Evolutionary conservation across 2,797 vertebrate species (phyloP).

Genomic region (Gallinago stenura): DNA sequence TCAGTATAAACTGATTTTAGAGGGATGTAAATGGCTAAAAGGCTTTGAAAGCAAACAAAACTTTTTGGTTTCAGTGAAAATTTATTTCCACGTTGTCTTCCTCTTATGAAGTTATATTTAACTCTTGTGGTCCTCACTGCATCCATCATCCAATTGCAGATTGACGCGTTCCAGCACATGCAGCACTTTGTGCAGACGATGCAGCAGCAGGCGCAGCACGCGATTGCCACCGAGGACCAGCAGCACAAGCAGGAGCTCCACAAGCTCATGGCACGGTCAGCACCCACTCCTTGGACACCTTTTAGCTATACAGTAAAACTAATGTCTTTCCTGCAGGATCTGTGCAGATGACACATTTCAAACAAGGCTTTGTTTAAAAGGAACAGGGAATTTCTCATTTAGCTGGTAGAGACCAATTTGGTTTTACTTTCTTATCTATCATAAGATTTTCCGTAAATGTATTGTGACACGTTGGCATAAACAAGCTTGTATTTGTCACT

Average conservation of each 20-base stretch:
- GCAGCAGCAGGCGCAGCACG: conserved; percentile 96
- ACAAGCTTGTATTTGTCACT: not conserved
- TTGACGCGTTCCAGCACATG: conserved; percentile 98
- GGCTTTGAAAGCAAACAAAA: not conserved
- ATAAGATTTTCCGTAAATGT: not conserved
- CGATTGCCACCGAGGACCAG: conserved; percentile 93
- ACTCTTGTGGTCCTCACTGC: not conserved
- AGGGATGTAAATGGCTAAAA: not conserved
- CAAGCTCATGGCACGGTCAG: conserved; percentile 98
- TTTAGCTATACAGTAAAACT: not conserved
- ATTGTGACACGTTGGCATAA: not conserved
- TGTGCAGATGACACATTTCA: not conserved
- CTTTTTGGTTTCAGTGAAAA: not conserved
- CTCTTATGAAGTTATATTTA: not conserved
- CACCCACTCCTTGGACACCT: too few relatives aligned
- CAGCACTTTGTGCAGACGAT: conserved; percentile 97
- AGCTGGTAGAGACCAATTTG: not conserved
- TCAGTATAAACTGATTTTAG: not conserved
- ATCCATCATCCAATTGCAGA: conserved; percentile 77
- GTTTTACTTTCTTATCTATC: not conserved
- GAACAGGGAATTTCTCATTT: not conserved
- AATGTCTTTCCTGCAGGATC: not conserved
- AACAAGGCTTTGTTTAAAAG: not conserved
- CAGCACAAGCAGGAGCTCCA: conserved; percentile 96
- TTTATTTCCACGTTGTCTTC: not conserved